These are phyloP conservation scores for Battus philenor DNA, from an alignment of 1,140 invertebrate genomes.

Conservation along the genomic window DNA sequence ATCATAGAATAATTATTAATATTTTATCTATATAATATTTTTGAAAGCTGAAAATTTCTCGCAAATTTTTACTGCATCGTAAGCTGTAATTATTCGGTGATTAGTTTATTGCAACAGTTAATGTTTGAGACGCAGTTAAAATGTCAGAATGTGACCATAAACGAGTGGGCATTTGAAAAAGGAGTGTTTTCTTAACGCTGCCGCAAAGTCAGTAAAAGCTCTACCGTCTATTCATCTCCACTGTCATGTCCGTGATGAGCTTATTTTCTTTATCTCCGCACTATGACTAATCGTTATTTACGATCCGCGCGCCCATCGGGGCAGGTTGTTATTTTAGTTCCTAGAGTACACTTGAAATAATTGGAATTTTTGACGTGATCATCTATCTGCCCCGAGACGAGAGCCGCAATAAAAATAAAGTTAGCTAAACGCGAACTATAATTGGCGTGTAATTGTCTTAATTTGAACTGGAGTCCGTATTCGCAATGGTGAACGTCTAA, in stretches of 20 bases:
- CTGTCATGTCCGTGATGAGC: slow-evolving; percentile 46
- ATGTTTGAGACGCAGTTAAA: slow-evolving; percentile 63
- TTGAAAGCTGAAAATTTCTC: no score
- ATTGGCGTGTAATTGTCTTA: slow-evolving; percentile 2
- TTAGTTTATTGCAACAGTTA: slow-evolving; percentile 59
- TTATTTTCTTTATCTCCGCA: slow-evolving; percentile 61
- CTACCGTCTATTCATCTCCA: slow-evolving; percentile 58
- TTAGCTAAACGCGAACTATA: background rate
- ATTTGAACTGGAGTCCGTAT: slow-evolving; percentile 24
- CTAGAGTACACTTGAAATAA: slow-evolving; percentile 29
- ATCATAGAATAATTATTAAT: slow-evolving; percentile 25
- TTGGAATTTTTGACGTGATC: slow-evolving; percentile 43
- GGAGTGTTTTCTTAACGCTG: slow-evolving; percentile 61
- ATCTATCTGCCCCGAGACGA: slow-evolving; percentile 51
- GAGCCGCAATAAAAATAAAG: slow-evolving; percentile 13
- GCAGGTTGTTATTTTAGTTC: slow-evolving; percentile 58
- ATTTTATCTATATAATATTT: slow-evolving; percentile 29
- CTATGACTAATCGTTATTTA: slow-evolving; percentile 65
- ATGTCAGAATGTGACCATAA: slow-evolving; percentile 65
- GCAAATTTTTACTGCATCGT: no score
- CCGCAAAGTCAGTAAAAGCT: slow-evolving; percentile 24
- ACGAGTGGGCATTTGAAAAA: slow-evolving; percentile 57
- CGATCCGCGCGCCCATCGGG: slow-evolving; percentile 27
- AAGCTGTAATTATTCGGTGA: slow-evolving; percentile 52
- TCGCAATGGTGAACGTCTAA: slow-evolving; percentile 26